phyloP scores from a whole-genome alignment of 2,113 vertebrate genomes.

The Mobula birostris region DNA sequence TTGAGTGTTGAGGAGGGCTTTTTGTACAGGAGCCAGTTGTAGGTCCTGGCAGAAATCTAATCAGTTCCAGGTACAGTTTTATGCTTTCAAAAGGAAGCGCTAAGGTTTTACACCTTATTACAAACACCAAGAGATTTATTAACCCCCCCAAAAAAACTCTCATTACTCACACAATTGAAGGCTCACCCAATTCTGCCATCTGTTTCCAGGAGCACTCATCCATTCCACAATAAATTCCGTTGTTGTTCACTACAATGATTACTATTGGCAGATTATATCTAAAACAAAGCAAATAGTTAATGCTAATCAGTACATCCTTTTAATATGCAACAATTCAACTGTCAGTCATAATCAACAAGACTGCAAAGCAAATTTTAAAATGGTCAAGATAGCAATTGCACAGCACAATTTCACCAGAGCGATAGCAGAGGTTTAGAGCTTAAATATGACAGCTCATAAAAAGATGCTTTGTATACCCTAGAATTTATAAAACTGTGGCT shows the following conservation, averaged over 20 bases:
- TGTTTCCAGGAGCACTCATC: conserved; percentile 71
- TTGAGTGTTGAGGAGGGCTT: not conserved
- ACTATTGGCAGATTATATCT: conserved; percentile 85
- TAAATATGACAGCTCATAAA: not conserved
- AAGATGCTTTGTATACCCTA: not conserved
- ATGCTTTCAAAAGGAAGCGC: conserved; percentile 4
- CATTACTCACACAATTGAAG: conserved; percentile 59
- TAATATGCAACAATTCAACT: not conserved
- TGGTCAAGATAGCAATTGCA: not conserved
- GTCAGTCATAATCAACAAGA: not conserved
- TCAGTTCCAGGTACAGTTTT: conserved; percentile 1
- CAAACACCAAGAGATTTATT: not conserved
- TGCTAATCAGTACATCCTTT: not conserved
- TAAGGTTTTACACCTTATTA: not conserved
- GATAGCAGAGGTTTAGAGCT: not conserved
- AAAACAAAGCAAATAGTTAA: conserved; percentile 39
- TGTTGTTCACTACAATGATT: conserved; percentile 88
- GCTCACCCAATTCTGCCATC: conserved; percentile 67
- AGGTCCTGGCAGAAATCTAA: not conserved
- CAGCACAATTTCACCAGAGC: not conserved
- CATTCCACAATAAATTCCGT: conserved; percentile 88
- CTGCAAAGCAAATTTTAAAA: not conserved
- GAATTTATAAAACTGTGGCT: not conserved
- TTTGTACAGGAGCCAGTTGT: not conserved
- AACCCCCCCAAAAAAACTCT: not conserved